Base-by-base conservation (phyloP, 2,888 invertebrate species). In the Amphipoea lucens region DNA sequence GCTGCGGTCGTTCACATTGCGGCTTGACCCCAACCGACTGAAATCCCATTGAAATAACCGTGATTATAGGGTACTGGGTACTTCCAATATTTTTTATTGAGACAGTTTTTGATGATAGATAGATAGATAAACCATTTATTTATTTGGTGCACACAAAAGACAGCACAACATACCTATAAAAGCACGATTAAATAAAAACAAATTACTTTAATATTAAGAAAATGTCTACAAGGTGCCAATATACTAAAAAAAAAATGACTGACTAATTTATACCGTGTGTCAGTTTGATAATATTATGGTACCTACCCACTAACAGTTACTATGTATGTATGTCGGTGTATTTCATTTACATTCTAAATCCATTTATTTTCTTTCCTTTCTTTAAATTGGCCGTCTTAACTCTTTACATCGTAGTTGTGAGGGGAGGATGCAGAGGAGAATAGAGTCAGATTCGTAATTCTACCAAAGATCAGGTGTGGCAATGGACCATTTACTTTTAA, bases 1-100 rank as follows among this genome's bases (percentile, higher is more conserved):
- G 83, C 70, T 86, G 89, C 90, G 93, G 93, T 94, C 93, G 84
- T 90, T 90, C 92, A 92, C 93, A 88, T 87, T 88, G 88, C 82
- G 79, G 84, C 88, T 90, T 91, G 92, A 92, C 91, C 92, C 87
- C 90, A 89, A 85, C 84, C 79, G 87, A 88, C 89, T 90, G 87
- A 91, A 92, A 91, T 87, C 88, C 88, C 89, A 89, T 89, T 87
- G 87, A 91, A 90, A 90, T 88, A 86, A 79, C 84, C 89, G 84
- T 82, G 82, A 78, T 84, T 86, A 77, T 83, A 57, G 73, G 63
- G 57, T 78, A 77, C 68, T 69, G 71, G 63, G 57, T 71, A 75
- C 77, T 75, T 81, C 70, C 68, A 80, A 78, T 80, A 76, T 48
- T 78, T 81, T 79, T 79, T 68, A 81, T 68, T 70, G 60, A 66